phyloP scores from a whole-genome alignment of 2,797 vertebrate species.

The Lindbergichthys nudifrons region DNA sequence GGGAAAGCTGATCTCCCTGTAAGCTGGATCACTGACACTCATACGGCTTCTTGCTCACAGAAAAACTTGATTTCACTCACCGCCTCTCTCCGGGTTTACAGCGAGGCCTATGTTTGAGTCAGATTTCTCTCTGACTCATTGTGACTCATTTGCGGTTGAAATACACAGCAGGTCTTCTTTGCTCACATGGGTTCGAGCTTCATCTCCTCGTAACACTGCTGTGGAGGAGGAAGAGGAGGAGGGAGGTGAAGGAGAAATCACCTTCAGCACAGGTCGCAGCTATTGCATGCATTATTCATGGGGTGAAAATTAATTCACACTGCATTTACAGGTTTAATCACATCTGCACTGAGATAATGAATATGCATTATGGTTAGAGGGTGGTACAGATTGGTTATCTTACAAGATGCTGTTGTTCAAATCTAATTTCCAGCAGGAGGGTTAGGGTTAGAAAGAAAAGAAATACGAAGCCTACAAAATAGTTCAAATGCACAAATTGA shows the following conservation, averaged over 20 bases:
- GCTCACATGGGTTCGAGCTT: constrained; percentile 16
- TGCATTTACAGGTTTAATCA: constrained; percentile 84
- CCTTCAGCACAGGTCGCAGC: constrained; percentile 80
- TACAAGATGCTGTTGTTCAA: constrained; percentile 60
- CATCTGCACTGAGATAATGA: constrained; percentile 79
- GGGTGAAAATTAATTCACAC: constrained; percentile 77
- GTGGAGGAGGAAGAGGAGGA: constrained; percentile 38
- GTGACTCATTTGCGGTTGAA: constrained; percentile 64
- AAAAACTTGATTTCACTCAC: constrained; percentile 68
- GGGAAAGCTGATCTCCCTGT: constrained; percentile 71
- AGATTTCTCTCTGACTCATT: constrained; percentile 66
- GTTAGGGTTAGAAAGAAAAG: constrained; percentile 16
- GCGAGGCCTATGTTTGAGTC: constrained; percentile 62
- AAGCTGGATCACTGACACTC: constrained; percentile 77
- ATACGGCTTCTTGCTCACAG: constrained; percentile 61
- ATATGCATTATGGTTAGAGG: constrained; percentile 79
- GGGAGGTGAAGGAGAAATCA: constrained; percentile 71
- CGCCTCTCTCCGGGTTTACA: constrained; percentile 58
- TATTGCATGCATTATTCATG: constrained; percentile 83
- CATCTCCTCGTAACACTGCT: not conserved
- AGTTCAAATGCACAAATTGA: constrained; percentile 30
- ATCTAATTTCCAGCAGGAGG: constrained; percentile 55
- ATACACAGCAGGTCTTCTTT: constrained; percentile 45
- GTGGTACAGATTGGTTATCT: constrained; percentile 68
- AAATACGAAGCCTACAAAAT: constrained; percentile 8